Evolutionary conservation across 2,797 vertebrate genomes (phyloP), one percentile per base, ranked within the genome.

Genomic region (Acanthornis magna): DNA sequence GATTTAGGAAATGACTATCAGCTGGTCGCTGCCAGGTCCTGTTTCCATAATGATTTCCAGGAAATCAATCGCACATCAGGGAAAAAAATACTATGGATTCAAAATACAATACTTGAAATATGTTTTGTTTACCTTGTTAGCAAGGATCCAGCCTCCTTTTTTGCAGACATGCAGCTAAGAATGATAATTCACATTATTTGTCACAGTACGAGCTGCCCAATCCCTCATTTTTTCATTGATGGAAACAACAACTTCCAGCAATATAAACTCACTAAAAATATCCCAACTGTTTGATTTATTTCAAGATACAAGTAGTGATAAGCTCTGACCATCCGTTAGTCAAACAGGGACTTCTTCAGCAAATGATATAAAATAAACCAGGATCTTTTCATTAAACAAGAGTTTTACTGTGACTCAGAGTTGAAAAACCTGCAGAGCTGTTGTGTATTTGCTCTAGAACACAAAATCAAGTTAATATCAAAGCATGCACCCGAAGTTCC

Each of bases 81-180:
- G 58, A 94, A 95, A 21, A 79, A 70, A 63, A 16, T 38, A 77
- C 50, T 53, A 88, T 9, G 25, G 73, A 79, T 57, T 96, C 48
- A 82, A 91, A 96, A 82, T 42, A 82, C 34, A 93, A 91, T 71
- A 95, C n/a, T 95, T 61, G 47, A 91, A 90, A 92, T n/a, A 54
- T 16, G 83, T 70, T 93, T 87, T 42, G 51, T 95, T 97, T 97
- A 97, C 96, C 96, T 97, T 91, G 97, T 97, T 92, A 97, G 95
- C 92, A 97, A 94, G 91, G 97, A 97, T 97, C 96, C 97, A 95
- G 96, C 61, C 89, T 97, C 97, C 97, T 97, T 97, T 97, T 97
- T 97, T 81, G 95, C 89, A 94, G 97, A 96, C 83, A 97, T 93
- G 94, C 96, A 97, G 95, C 97, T 97, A 97, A 96, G 97, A 97